Evolutionary conservation across 2,888 invertebrate species (phyloP), one percentile per base, ranked within the genome.

Genomic region (Campoplex nolae): DNA sequence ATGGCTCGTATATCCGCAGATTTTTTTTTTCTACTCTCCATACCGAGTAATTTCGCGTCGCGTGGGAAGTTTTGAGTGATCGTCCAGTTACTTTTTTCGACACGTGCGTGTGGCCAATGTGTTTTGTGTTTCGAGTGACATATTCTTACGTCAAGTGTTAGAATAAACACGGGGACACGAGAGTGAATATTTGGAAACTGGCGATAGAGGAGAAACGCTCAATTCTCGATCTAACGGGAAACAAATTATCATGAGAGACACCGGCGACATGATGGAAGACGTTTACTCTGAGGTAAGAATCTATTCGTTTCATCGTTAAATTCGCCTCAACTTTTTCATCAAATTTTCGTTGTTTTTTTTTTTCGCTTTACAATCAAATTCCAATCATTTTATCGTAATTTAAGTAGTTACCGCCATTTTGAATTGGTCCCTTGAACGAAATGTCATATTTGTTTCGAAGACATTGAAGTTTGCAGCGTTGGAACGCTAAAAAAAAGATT

Each of bases 261-360:
- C 92, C 88, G 91, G 90, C 91, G 92, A 92, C 90, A 92, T 91
- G 90, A 93, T 92, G 93, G 93, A 93, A 91, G 93, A 93, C 90
- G 90, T 91, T 88, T 89, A 93, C 89, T 92, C 92, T 75, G 93
- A 93, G 93, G 93, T 93, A 93, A 86, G 90, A 88, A 85, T 28
- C 67, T 45, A 86, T 79, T 81, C 82, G 70, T 56, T n/a, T 32
- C 35, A n/a, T 42, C 9, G n/a, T n/a, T n/a, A 23, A 23, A 68
- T 1, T 42, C 18, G 0, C 0, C 2, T n/a, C 45, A 70, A 3
- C 3, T 45, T 23, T 9, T 74, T n/a, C 28, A 38, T 6, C 4
- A 16, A 32, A 32, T 71, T 54, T 9, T 54, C 13, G 16, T 13
- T 54, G 0, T 23, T 23, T 23, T 23, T 23, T 23, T 23, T 70